Percentiles rank a stretch among this genome's conserved stretches.
phyloP scores from a whole-genome alignment of 2,113 vertebrate species.

The Sapajus apella region DNA sequence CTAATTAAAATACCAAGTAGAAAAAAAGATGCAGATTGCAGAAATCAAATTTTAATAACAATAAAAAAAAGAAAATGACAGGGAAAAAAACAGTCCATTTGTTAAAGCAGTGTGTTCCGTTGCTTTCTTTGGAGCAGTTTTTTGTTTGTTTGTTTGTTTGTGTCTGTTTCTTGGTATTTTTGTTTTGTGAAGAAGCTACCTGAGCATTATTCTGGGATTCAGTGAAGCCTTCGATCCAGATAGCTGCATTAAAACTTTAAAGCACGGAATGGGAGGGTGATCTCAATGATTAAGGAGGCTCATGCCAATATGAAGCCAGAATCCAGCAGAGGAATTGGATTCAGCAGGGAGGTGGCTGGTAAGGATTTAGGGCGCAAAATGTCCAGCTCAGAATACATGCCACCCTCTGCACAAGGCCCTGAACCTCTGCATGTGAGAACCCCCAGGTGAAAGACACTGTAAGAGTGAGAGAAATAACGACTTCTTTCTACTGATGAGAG shows the following conservation, averaged over 20 bases:
- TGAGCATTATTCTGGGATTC: background rate
- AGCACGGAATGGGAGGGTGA: too few species aligned
- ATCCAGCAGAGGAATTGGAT: rapidly evolving
- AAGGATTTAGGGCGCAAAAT: rapidly evolving
- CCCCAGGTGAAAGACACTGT: rapidly evolving
- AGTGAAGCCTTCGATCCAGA: rapidly evolving
- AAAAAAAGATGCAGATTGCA: slow-evolving; percentile 60
- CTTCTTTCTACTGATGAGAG: background rate
- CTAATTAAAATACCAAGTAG: slow-evolving; percentile 56
- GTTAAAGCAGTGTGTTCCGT: slow-evolving; percentile 1
- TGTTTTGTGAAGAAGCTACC: background rate
- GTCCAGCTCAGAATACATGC: rapidly evolving
- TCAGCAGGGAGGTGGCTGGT: rapidly evolving
- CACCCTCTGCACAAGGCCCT: rapidly evolving
- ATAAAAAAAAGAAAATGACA: slow-evolving; percentile 30
- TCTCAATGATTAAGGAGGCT: rapidly evolving
- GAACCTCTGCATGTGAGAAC: rapidly evolving
- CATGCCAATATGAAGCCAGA: rapidly evolving
- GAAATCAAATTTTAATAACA: slow-evolving; percentile 68
- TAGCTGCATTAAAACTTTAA: background rate
- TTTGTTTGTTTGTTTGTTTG: background rate
- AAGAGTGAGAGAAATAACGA: too few species aligned
- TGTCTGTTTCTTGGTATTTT: background rate
- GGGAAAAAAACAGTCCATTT: slow-evolving; percentile 57
- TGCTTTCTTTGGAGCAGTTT: background rate